Conservation (phyloP, 2,888 invertebrate species). For the Hartigia nigra region DNA sequence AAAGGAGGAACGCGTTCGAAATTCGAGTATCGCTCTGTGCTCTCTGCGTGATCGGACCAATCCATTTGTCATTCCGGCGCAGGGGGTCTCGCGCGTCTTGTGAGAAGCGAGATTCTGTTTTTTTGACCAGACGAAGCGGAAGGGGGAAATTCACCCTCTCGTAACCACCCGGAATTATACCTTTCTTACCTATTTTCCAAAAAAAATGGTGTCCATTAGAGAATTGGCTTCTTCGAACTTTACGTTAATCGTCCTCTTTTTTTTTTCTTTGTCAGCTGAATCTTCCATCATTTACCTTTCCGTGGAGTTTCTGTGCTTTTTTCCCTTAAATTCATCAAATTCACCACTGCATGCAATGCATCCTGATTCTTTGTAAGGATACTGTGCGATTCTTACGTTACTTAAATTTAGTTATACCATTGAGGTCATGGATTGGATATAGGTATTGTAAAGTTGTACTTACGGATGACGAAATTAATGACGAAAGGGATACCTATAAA, state of each 20-base stretch:
- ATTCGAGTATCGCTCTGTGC: constrained; percentile 19
- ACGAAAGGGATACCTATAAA: background rate
- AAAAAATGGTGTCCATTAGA: background rate
- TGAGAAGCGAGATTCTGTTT: constrained; percentile 19
- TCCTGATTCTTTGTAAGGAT: background rate
- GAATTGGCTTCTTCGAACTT: background rate
- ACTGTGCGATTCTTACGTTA: background rate
- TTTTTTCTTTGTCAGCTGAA: background rate
- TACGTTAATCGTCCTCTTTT: background rate
- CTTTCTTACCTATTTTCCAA: background rate
- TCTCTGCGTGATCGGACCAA: constrained; percentile 19
- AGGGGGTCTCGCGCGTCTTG: constrained; percentile 15
- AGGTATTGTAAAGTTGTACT: background rate
- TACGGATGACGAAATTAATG: background rate
- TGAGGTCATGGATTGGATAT: background rate
- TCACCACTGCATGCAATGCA: background rate
- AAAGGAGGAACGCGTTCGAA: constrained; percentile 1
- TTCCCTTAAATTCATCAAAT: background rate
- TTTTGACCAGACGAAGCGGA: background rate
- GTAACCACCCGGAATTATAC: background rate
- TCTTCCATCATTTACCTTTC: background rate
- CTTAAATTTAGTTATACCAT: background rate
- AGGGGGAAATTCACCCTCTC: background rate
- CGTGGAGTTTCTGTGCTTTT: background rate
- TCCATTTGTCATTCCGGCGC: constrained; percentile 21